Evolutionary conservation across 37 sponge, comb jelly and placozoan species (phyloP).

Genomic region (Hormiphora californensis): DNA sequence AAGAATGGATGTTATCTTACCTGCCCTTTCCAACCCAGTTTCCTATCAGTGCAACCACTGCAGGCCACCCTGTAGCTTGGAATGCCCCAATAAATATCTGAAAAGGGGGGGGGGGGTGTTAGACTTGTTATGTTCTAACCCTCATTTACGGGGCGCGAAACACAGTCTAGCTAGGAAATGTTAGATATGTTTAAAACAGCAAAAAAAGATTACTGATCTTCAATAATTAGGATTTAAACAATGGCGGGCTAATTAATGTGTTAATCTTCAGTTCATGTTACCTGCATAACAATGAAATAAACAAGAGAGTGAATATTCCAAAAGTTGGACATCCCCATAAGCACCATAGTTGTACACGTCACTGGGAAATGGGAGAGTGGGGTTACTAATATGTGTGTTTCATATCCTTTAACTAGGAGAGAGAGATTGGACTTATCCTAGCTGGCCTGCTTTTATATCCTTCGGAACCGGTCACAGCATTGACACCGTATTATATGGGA

Average conservation of each 20-base stretch:
- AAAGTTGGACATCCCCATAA: slow-evolving; percentile 75
- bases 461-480: too few relatives aligned
- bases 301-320: slow-evolving; percentile 66
- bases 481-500: too few relatives aligned
- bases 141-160: too few relatives aligned
- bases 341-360: slow-evolving; percentile 41
- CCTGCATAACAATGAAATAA: slow-evolving; percentile 80
- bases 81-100: slow-evolving; percentile 2
- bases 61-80: slow-evolving; percentile 89
- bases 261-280: slow-evolving; percentile 1
- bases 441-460: too few relatives aligned
- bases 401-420: too few relatives aligned
- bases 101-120: not conserved
- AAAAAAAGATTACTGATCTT: too few relatives aligned
- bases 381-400: not conserved
- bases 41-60: slow-evolving; percentile 78
- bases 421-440: too few relatives aligned
- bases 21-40: slow-evolving; percentile 84
- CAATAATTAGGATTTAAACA: too few relatives aligned
- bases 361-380: not conserved
- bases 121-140: not conserved
- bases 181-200: too few relatives aligned
- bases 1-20: too few relatives aligned
- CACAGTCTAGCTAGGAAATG: too few relatives aligned
- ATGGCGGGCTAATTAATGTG: not conserved